Conservation (phyloP, 53 echinoderm and acorn worm genomes). For the Crossaster papposus region DNA sequence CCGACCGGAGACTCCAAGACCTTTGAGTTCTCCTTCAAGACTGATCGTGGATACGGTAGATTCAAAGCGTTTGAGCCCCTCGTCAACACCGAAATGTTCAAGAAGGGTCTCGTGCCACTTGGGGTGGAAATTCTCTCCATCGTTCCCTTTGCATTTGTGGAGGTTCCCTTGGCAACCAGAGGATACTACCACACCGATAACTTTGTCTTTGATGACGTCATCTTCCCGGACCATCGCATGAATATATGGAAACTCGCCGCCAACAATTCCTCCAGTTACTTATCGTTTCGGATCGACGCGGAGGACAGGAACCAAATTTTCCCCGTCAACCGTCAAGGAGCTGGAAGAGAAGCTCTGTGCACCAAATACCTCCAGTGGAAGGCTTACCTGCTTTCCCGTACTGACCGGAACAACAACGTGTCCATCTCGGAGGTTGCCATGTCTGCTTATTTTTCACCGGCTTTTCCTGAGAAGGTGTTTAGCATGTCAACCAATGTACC, state of each 20-base stretch:
- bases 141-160: constrained; percentile 85
- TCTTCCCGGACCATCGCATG: constrained; percentile 82
- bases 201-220: constrained; percentile 85
- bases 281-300: constrained; percentile 74
- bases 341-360: constrained; percentile 47
- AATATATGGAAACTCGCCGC: constrained; percentile 85
- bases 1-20: constrained; percentile 82
- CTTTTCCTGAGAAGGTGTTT: constrained; percentile 72
- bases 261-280: constrained; percentile 67
- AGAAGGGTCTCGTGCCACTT: constrained; percentile 76
- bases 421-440: constrained; percentile 75
- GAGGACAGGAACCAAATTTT: constrained; percentile 72
- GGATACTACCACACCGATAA: constrained; percentile 96
- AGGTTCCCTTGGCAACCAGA: constrained; percentile 78
- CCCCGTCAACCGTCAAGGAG: constrained; percentile 32
- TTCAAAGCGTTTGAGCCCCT: constrained; percentile 94
- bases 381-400: constrained; percentile 85
- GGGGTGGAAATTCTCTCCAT: constrained; percentile 91
- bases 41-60: constrained; percentile 89
- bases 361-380: constrained; percentile 93
- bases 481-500: constrained; percentile 85
- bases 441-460: constrained; percentile 80
- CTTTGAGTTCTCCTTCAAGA: constrained; percentile 94
- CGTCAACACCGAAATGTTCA: constrained; percentile 69
- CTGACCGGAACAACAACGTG: constrained; percentile 81